Base-by-base conservation (phyloP, 2,888 invertebrate species). In the Drosophila tripunctata region DNA sequence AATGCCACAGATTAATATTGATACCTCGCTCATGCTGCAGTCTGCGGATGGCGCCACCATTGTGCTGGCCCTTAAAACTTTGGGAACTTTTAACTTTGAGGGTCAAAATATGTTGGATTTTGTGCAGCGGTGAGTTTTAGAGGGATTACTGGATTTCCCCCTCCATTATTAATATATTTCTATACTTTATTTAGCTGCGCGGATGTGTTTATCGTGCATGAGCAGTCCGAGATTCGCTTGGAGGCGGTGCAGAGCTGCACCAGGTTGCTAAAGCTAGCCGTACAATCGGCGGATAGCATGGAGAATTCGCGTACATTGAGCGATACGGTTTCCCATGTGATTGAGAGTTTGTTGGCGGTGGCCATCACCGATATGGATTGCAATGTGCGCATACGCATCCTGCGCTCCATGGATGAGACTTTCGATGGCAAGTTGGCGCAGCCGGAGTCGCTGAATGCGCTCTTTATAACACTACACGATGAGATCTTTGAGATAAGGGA, bases 371-470 rank as follows among this genome's bases (percentile, higher is more conserved):
- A 99, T 91, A 95, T 96, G 89, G 99, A 99, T 90, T 95, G 97
- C 35, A 97, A 98, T 91, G 98, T 99, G 0, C 94, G 99, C 5
- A 95, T 96, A 86, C 96, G 97, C 92, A 99, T 99, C 0, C 92
- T 99, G 21, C 95, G 96, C 66, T 98, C 98, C 0, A 92, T 99
- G 17, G 96, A 97, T 88, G 95, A 96, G 69, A 95, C 96, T 15
- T 99, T 99, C 91, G 98, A 99, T 89, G 95, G 94, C 22, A 98
- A 99, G 90, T 92, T 99, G 56, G 99, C 99, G 0, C 99, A 99
- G 92, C 96, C 99, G 0, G 98, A 99, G 92, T 98, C 98, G 75
- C 92, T 99, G 7, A 96, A 96, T 78, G 96, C 97, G 0, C 93
- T 99, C 7, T 98, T 99, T 88, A 96, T 99, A 60, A 97, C 98